These are phyloP conservation scores for Argyresthia goedartella DNA, from an alignment of 2,888 invertebrate genomes.

Conservation along the genomic window DNA sequence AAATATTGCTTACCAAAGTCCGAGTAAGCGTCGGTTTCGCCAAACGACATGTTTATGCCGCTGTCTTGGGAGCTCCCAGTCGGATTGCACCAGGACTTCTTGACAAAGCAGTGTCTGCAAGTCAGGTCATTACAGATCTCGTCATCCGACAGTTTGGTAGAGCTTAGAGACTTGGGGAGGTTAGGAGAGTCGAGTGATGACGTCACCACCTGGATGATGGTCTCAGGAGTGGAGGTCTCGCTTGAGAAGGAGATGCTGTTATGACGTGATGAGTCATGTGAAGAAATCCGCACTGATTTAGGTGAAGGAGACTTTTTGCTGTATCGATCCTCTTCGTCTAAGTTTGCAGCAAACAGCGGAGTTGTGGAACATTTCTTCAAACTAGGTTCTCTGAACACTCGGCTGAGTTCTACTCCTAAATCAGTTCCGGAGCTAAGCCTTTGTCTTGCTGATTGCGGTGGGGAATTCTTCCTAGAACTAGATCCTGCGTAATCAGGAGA, in stretches of 20 bases:
- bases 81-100: conserved; percentile 75
- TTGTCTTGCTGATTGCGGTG: conserved; percentile 50
- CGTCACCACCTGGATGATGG: conserved; percentile 61
- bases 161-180: conserved; percentile 66
- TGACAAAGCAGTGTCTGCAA: conserved; percentile 58
- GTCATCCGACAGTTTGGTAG: conserved; percentile 72
- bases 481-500: conserved; percentile 55
- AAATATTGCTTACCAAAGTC: conserved; percentile 46
- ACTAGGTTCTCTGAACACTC: conserved; percentile 23
- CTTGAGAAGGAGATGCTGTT: conserved; percentile 64
- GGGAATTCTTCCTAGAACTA: conserved; percentile 52
- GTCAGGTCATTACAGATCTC: conserved; percentile 60
- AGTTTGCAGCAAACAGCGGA: conserved; percentile 47
- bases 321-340: conserved; percentile 39
- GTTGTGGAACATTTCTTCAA: conserved; percentile 61
- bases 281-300: conserved; percentile 41
- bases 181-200: conserved; percentile 44
- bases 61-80: conserved; percentile 83
- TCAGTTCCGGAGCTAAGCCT: conserved; percentile 59
- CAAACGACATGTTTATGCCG: conserved; percentile 81
- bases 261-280: conserved; percentile 52
- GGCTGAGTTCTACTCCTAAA: conserved; percentile 45
- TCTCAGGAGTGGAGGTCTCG: conserved; percentile 65
- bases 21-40: conserved; percentile 74
- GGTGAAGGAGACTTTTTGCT: conserved; percentile 47